Conservation (phyloP, 2,888 invertebrate genomes). For the Philereme vetulata region DNA sequence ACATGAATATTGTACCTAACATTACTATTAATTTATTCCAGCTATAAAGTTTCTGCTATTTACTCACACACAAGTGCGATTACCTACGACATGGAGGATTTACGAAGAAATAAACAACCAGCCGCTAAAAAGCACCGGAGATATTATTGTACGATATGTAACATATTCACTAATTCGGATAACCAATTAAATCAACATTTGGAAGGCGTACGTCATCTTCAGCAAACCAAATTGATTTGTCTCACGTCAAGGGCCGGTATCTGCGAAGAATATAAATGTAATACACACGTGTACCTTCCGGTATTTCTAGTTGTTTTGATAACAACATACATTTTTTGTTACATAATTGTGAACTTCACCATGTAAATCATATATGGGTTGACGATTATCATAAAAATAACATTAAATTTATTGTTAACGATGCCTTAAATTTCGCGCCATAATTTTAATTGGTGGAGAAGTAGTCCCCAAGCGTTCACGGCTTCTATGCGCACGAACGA, state of each 20-base stretch:
- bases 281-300: slow-evolving; percentile 58
- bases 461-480: slow-evolving; percentile 84
- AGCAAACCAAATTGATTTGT: slow-evolving; percentile 57
- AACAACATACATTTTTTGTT: slow-evolving; percentile 66
- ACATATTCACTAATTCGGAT: slow-evolving; percentile 70
- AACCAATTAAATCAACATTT: slow-evolving; percentile 75
- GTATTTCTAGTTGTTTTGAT: slow-evolving; percentile 58
- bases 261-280: slow-evolving; percentile 51
- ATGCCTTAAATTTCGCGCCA: slow-evolving; percentile 83
- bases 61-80: background rate
- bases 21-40: too few species aligned
- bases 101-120: slow-evolving; percentile 31
- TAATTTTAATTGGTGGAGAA: slow-evolving; percentile 83
- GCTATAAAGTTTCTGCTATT: too few species aligned
- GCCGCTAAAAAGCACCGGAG: slow-evolving; percentile 52
- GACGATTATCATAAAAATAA: slow-evolving; percentile 53
- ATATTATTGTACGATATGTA: slow-evolving; percentile 67
- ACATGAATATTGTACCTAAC: too few species aligned
- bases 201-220: slow-evolving; percentile 67
- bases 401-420: slow-evolving; percentile 64
- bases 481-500: slow-evolving; percentile 85
- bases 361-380: slow-evolving; percentile 24
- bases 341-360: slow-evolving; percentile 51
- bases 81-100: slow-evolving; percentile 19
- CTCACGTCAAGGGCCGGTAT: slow-evolving; percentile 46